A percentile compares a stretch with the other conserved stretches of the same genome.
These are phyloP conservation scores for Vesta saturnalis DNA, from an alignment of 2,888 invertebrate genomes.

Conservation along the genomic window DNA sequence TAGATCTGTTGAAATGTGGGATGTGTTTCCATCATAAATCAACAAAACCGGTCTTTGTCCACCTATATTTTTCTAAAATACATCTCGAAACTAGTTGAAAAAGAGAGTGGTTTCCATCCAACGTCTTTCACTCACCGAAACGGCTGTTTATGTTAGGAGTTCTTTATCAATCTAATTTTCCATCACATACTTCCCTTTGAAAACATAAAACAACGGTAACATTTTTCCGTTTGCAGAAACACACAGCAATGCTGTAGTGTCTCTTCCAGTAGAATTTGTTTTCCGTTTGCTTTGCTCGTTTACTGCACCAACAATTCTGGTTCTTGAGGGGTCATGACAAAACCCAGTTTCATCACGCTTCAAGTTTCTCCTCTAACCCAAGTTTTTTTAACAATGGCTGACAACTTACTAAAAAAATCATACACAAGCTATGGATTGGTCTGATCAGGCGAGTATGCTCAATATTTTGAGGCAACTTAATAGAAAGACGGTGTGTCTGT, in stretches of 20 bases:
- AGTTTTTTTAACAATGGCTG: not conserved
- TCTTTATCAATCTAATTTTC: too few species aligned
- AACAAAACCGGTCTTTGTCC: not conserved
- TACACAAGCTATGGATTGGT: too few species aligned
- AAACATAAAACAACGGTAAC: not conserved
- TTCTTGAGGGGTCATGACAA: not conserved
- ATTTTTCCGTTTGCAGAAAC: not conserved
- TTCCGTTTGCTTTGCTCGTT: too few species aligned
- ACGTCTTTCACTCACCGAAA: not conserved
- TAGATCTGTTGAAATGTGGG: not conserved
- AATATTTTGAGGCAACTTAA: too few species aligned
- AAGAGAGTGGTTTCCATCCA: too few species aligned
- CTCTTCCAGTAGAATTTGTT: not conserved
- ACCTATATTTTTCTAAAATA: not conserved
- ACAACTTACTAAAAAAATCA: too few species aligned
- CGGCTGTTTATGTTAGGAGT: not conserved
- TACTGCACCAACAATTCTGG: not conserved
- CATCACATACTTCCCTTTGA: too few species aligned
- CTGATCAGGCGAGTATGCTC: too few species aligned
- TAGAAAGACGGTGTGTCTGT: too few species aligned
- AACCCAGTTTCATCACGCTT: not conserved
- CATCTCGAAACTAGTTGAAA: too few species aligned
- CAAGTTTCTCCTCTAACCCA: not conserved
- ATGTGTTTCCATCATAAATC: too few species aligned
- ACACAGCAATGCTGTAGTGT: not conserved